Percentiles rank a stretch among this genome's conserved stretches.
Conservation (phyloP, 1,140 invertebrate species). For the Heliconius melpomene region DNA sequence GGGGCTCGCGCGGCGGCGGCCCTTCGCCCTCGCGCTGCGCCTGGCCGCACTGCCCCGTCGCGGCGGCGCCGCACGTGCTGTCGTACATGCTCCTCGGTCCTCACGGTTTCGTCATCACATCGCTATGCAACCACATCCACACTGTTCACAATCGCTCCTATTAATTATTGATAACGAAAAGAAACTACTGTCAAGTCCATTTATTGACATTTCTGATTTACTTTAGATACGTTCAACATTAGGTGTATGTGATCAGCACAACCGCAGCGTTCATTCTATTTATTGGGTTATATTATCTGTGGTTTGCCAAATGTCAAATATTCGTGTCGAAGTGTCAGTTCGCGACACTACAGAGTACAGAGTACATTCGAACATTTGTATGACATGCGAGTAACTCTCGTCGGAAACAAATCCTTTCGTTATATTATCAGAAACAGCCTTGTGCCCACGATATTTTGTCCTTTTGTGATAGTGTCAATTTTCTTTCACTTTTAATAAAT, state of each 20-base stretch:
- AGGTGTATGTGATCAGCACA: not conserved
- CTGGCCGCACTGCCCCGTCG: conserved; percentile 74
- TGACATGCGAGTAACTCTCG: no score
- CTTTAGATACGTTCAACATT: conserved; percentile 20
- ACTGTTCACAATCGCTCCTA: conserved; percentile 5
- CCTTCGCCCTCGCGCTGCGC: conserved; percentile 62
- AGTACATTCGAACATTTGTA: no score
- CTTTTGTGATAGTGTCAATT: no score
- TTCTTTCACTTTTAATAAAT: no score
- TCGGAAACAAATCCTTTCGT: no score
- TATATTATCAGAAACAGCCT: no score
- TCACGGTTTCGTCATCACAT: conserved; percentile 23
- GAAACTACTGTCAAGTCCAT: conserved; percentile 26
- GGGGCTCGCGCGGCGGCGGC: conserved; percentile 77
- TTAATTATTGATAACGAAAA: conserved; percentile 31
- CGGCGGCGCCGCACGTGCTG: conserved; percentile 84
- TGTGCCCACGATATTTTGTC: no score
- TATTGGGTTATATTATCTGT: not conserved
- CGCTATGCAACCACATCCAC: conserved; percentile 3
- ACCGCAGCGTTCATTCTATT: not conserved
- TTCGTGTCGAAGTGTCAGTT: no score
- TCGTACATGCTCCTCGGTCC: conserved; percentile 81
- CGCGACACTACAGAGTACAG: no score
- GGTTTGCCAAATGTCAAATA: no score
- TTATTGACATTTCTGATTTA: conserved; percentile 31